These are phyloP conservation scores for Mythimna lalbum DNA, from an alignment of 2,888 invertebrate species.

Conservation along the genomic window DNA sequence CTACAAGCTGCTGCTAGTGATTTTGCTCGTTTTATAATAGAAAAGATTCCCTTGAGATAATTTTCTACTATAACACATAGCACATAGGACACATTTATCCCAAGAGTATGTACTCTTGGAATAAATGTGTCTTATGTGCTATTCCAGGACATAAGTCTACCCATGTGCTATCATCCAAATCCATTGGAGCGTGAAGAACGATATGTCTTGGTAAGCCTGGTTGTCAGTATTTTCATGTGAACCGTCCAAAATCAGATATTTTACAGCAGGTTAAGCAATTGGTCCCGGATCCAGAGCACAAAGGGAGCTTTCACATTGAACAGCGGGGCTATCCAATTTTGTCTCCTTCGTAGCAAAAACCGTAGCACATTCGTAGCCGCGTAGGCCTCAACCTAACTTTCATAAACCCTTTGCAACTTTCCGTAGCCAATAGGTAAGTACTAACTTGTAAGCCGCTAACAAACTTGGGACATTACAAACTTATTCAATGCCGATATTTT, in stretches of 20 bases:
- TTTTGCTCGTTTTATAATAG: too few relatives aligned
- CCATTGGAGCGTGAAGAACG: not conserved
- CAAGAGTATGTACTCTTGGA: too few relatives aligned
- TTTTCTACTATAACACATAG: too few relatives aligned
- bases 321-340: not conserved
- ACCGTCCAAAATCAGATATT: not conserved
- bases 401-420: slow-evolving; percentile 21
- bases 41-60: too few relatives aligned
- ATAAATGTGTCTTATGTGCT: too few relatives aligned
- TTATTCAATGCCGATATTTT: slow-evolving; percentile 34
- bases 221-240: too few relatives aligned
- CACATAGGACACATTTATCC: too few relatives aligned
- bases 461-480: slow-evolving; percentile 27
- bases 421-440: slow-evolving; percentile 3
- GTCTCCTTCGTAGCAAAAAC: slow-evolving; percentile 5
- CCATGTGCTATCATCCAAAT: too few relatives aligned
- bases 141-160: too few relatives aligned
- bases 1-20: too few relatives aligned
- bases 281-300: too few relatives aligned
- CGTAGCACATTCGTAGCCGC: slow-evolving; percentile 42
- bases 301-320: not conserved
- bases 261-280: not conserved
- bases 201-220: not conserved
- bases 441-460: slow-evolving; percentile 2
- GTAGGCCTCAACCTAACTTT: slow-evolving; percentile 32